These are phyloP conservation scores for Zophobas morio DNA, from an alignment of 1,140 invertebrate genomes.

Conservation along the genomic window DNA sequence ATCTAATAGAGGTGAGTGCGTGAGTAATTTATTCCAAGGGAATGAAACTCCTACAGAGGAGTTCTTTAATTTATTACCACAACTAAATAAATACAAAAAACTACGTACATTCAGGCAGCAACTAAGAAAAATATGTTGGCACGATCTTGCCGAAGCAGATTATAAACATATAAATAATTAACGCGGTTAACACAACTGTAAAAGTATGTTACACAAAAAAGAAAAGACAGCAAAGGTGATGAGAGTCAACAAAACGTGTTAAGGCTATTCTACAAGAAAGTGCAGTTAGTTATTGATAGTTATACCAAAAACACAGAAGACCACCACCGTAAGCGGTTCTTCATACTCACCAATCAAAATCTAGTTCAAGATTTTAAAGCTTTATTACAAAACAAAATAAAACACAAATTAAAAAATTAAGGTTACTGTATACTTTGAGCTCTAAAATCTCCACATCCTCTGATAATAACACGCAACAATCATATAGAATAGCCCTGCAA, in stretches of 20 bases:
- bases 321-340: constrained; percentile 15
- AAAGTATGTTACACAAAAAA: not conserved
- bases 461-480: constrained; percentile 52
- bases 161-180: constrained; percentile 11
- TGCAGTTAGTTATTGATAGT: constrained; percentile 30
- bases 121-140: constrained; percentile 9
- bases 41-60: constrained; percentile 21
- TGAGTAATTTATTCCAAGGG: constrained; percentile 36
- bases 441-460: constrained; percentile 48
- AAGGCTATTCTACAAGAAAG: constrained; percentile 37
- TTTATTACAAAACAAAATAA: constrained; percentile 26
- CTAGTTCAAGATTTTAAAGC: constrained; percentile 18
- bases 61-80: constrained; percentile 22
- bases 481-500: constrained; percentile 59
- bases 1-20: constrained; percentile 41
- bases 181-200: not conserved
- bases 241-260: not conserved
- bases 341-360: constrained; percentile 44
- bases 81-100: constrained; percentile 33
- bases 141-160: not conserved
- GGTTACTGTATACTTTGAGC: constrained; percentile 34
- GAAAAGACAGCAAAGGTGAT: constrained; percentile 1
- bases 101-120: not conserved
- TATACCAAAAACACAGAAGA: constrained; percentile 28
- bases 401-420: constrained; percentile 25